Percentiles rank a stretch among this genome's conserved stretches.
These are phyloP conservation scores for Drosophila aldrichi DNA, from an alignment of 2,888 invertebrate genomes.

Conservation along the genomic window DNA sequence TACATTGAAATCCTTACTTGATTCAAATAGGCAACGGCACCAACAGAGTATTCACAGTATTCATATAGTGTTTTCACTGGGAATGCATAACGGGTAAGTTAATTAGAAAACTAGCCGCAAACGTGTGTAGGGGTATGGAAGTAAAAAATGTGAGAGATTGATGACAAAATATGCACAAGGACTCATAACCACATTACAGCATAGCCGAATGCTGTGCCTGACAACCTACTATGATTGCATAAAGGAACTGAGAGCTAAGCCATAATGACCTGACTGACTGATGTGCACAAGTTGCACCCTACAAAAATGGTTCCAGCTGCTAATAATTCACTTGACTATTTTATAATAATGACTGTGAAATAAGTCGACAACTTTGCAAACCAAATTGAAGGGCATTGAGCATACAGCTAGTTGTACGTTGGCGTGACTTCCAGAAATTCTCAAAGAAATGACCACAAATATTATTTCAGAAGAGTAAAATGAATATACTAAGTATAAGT, in stretches of 20 bases:
- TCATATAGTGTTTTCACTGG: not conserved
- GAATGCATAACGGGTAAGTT: not conserved
- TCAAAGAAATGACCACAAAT: not conserved
- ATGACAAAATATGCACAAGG: constrained; percentile 1
- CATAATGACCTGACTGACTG: not conserved
- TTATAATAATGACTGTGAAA: not conserved
- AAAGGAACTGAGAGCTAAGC: not conserved
- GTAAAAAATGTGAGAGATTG: not conserved
- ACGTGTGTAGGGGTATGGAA: not conserved
- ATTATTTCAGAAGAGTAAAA: not conserved
- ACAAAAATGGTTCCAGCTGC: not conserved
- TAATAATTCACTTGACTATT: not conserved
- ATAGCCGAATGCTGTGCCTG: not conserved
- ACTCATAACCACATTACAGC: not conserved
- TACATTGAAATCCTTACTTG: not conserved
- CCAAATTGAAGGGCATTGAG: too few species aligned
- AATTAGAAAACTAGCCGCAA: not conserved
- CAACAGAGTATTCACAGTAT: too few species aligned
- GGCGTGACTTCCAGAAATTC: too few species aligned
- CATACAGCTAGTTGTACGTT: too few species aligned
- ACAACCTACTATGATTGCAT: not conserved
- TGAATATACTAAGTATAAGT: not conserved
- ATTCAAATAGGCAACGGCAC: not conserved
- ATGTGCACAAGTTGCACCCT: not conserved
- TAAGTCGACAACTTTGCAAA: not conserved